Conservation (phyloP, 2,797 vertebrate genomes). For the Diceros bicornis region DNA sequence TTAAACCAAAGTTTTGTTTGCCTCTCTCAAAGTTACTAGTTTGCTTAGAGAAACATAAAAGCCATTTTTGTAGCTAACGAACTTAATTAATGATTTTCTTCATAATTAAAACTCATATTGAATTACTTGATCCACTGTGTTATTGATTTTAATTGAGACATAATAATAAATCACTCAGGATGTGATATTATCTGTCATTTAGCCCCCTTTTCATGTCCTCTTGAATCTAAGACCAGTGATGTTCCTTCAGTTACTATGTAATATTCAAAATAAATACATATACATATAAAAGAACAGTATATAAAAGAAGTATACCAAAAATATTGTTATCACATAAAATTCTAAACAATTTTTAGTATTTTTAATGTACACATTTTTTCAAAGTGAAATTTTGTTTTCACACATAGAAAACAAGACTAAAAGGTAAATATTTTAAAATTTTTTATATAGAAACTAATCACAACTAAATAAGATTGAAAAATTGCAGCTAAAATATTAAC, state of each 20-base stretch:
- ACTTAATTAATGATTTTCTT: slow-evolving; percentile 35
- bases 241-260: neutral
- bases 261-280: neutral
- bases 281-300: neutral
- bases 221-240: neutral
- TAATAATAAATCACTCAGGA: slow-evolving; percentile 46
- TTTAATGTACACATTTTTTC: slow-evolving; percentile 18
- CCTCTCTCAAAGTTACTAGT: neutral
- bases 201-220: neutral
- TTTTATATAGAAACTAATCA: neutral
- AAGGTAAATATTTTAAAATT: neutral
- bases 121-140: neutral
- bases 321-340: neutral
- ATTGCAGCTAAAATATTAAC: neutral
- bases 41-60: slow-evolving; percentile 1
- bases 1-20: slow-evolving; percentile 10
- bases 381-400: neutral
- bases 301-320: neutral
- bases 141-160: slow-evolving; percentile 54
- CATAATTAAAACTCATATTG: slow-evolving; percentile 4
- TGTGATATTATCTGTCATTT: neutral
- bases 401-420: neutral
- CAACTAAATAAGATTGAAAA: neutral
- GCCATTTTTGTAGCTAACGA: neutral
- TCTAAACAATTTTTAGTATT: neutral